Evolutionary conservation across 2,888 invertebrate species (phyloP), one percentile per base, ranked within the genome.

Genomic region (Congeria kusceri): DNA sequence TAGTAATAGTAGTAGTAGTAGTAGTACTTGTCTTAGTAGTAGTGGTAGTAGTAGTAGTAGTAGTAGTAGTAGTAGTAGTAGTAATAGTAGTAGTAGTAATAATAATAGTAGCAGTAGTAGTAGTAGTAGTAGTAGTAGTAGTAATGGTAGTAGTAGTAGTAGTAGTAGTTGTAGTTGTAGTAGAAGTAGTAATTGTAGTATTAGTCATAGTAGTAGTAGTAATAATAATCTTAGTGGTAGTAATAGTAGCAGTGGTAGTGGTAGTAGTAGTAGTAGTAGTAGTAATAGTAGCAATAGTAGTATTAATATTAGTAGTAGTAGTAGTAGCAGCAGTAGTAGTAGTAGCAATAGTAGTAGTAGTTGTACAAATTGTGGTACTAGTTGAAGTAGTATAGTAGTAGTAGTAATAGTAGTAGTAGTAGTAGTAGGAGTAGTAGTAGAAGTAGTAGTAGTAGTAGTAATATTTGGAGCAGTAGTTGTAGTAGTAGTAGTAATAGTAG

Each of bases 1-100:
- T 18, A 2, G 58, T 32, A 32, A 44, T 61, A 15, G 39, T 58
- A 57, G 62, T 18, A 70, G 58, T 15, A 63, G 18, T 29, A 28
- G 29, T 61, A 61, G 25, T 32, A 32, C 5, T 32, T 7, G 32
- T 32, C 4, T 4, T 32, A 32, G 32, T 32, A 32, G 32, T 7
- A 20, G 18, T 15, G 13, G 29, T 28, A 28, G 25, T 28, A 27
- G 28, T 15, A 25, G 27, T 61, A 18, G 15, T 27, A 27, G 27
- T 15, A 25, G 62, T 62, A n/a, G 28, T 28, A 32, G 62, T 32
- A 25, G 65, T 13, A 20, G 28, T 53, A 20, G 49, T 49, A 29
- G 47, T 65, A n/a, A 13, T 65, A 23, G 49, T 65, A 20, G 65
- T 65, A 25, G 65, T 65, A 15, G 65, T 47, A 23, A 25, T 11